phyloP scores from a whole-genome alignment of 2,888 invertebrate species.

The Eupithecia subfuscata region DNA sequence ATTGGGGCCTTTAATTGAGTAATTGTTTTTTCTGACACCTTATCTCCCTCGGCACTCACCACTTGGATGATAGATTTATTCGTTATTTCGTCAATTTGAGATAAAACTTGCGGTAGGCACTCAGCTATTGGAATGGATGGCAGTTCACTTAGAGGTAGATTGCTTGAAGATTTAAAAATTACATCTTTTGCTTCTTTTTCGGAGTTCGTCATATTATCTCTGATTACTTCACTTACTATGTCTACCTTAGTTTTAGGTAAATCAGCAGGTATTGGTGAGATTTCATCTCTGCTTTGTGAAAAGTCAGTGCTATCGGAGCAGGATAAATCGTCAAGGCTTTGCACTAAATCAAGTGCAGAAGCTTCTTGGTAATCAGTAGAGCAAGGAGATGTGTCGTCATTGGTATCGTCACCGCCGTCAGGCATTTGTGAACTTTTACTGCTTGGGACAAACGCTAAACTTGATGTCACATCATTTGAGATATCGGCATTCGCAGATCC shows the following conservation, averaged over 20 bases:
- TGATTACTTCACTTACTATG: slow-evolving; percentile 36
- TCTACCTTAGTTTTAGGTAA: slow-evolving; percentile 42
- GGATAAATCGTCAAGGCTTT: slow-evolving; percentile 74
- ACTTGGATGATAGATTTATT: slow-evolving; percentile 45
- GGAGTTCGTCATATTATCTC: slow-evolving; percentile 34
- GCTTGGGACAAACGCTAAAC: slow-evolving; percentile 77
- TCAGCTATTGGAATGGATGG: slow-evolving; percentile 72
- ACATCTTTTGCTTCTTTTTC: slow-evolving; percentile 41
- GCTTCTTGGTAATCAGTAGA: slow-evolving; percentile 81
- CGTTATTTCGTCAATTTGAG: slow-evolving; percentile 52
- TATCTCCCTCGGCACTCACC: slow-evolving; percentile 39
- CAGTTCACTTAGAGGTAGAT: slow-evolving; percentile 67
- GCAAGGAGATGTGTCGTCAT: slow-evolving; percentile 77
- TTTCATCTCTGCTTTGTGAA: slow-evolving; percentile 78
- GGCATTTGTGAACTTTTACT: slow-evolving; percentile 75
- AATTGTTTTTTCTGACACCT: slow-evolving; percentile 34
- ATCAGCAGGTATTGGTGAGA: slow-evolving; percentile 40
- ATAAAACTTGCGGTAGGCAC: slow-evolving; percentile 54
- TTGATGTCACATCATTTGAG: slow-evolving; percentile 77
- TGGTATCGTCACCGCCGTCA: slow-evolving; percentile 69
- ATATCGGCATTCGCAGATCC: slow-evolving; percentile 77
- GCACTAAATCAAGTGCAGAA: slow-evolving; percentile 74
- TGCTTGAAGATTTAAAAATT: slow-evolving; percentile 50
- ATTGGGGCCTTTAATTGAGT: slow-evolving; percentile 35
- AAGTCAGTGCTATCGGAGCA: slow-evolving; percentile 75